These are phyloP conservation scores for Strongylocentrotus purpuratus DNA, from an alignment of 35 echinoderm and acorn worm species.

Conservation along the genomic window DNA sequence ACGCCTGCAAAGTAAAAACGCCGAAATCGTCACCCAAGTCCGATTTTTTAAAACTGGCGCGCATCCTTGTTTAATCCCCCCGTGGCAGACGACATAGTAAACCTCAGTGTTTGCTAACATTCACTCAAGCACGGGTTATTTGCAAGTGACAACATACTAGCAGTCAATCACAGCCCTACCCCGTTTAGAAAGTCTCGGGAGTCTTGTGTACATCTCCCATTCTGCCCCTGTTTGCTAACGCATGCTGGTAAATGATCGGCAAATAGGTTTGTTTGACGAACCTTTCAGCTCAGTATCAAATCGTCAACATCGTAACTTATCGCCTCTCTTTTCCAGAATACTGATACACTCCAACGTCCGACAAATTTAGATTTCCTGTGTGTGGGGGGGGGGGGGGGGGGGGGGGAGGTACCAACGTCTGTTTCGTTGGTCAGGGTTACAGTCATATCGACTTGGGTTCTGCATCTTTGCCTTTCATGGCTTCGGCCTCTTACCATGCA, in stretches of 20 bases:
- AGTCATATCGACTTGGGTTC: not conserved
- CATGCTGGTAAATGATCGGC: constrained; percentile 48
- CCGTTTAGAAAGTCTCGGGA: constrained; percentile 20
- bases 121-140: constrained; percentile 52
- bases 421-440: not conserved
- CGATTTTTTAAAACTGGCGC: constrained; percentile 22
- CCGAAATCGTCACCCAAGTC: not conserved
- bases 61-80: constrained; percentile 41
- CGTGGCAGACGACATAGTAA: constrained; percentile 41
- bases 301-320: constrained; percentile 47
- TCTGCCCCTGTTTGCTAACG: constrained; percentile 46
- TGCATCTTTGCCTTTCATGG: not conserved
- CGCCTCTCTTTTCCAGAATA: constrained; percentile 30
- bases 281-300: constrained; percentile 48
- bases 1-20: not conserved
- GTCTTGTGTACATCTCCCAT: constrained; percentile 46
- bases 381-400: not conserved
- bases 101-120: constrained; percentile 51
- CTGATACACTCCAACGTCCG: constrained; percentile 24
- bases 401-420: not conserved
- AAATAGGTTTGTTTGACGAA: constrained; percentile 53
- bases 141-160: constrained; percentile 47
- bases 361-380: not conserved
- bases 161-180: constrained; percentile 32
- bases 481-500: no score